A percentile compares a stretch with the other conserved stretches of the same genome.
These are phyloP conservation scores for Urocyon cinereoargenteus DNA, from an alignment of 2,797 vertebrate species.

Conservation along the genomic window DNA sequence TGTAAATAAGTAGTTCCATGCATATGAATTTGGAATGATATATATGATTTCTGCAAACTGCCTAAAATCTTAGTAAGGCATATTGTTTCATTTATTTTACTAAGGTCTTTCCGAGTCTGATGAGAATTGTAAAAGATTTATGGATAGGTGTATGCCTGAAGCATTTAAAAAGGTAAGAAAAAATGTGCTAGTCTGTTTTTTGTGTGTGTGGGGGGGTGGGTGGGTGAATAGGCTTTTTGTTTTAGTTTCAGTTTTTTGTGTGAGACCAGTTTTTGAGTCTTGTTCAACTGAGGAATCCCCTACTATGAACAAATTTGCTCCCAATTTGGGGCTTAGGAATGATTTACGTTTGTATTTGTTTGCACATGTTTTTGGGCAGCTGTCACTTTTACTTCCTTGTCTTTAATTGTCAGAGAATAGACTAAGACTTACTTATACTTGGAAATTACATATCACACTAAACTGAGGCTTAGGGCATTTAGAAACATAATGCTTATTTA, in stretches of 20 bases:
- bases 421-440: not conserved
- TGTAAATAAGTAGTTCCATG: slow-evolving; percentile 30
- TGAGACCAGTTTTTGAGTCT: slow-evolving; percentile 40
- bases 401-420: slow-evolving; percentile 29
- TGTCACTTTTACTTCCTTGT: slow-evolving; percentile 18
- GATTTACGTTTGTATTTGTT: slow-evolving; percentile 41
- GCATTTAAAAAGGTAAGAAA: slow-evolving; percentile 98
- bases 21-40: slow-evolving; percentile 54
- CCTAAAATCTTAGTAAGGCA: slow-evolving; percentile 51
- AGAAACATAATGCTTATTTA: slow-evolving; percentile 19
- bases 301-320: slow-evolving; percentile 34
- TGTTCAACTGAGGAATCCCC: slow-evolving; percentile 21
- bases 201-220: not conserved
- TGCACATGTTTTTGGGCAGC: not conserved
- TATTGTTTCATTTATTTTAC: slow-evolving; percentile 69
- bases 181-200: not conserved
- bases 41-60: slow-evolving; percentile 22
- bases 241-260: slow-evolving; percentile 43
- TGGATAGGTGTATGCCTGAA: slow-evolving; percentile 99
- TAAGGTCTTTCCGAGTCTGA: slow-evolving; percentile 97
- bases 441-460: not conserved
- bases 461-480: slow-evolving; percentile 17
- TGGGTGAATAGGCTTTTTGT: not conserved
- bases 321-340: slow-evolving; percentile 49
- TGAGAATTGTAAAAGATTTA: slow-evolving; percentile 99